phyloP scores from a whole-genome alignment of 2,888 invertebrate species.

The Melanophora roralis region DNA sequence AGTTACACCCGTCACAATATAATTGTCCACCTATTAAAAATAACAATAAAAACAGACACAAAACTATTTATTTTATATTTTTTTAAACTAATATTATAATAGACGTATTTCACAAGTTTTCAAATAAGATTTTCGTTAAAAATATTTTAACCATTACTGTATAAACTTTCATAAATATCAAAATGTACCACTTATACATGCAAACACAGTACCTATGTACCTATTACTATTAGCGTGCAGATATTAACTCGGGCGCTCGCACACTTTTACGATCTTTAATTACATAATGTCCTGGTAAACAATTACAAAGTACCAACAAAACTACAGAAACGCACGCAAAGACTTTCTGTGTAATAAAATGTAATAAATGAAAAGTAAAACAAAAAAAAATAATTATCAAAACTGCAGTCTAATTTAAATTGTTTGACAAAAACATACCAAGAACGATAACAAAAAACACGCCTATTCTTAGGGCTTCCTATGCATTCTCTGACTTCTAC shows the following conservation, averaged over 20 bases:
- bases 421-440: slow-evolving; percentile 11
- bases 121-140: not conserved
- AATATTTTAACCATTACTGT: not conserved
- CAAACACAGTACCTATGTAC: too few relatives aligned
- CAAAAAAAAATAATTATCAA: slow-evolving; percentile 36
- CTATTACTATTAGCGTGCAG: slow-evolving; percentile 25
- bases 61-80: too few relatives aligned
- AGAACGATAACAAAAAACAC: not conserved
- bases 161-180: not conserved
- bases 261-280: slow-evolving; percentile 60
- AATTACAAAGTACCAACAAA: slow-evolving; percentile 40
- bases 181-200: too few relatives aligned
- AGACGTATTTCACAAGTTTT: too few relatives aligned
- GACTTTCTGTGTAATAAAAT: slow-evolving; percentile 21
- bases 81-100: too few relatives aligned
- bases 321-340: not conserved
- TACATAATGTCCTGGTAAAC: slow-evolving; percentile 60
- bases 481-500: not conserved
- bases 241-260: slow-evolving; percentile 34
- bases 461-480: slow-evolving; percentile 23
- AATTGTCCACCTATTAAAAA: too few relatives aligned
- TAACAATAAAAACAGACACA: too few relatives aligned
- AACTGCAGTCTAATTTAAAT: slow-evolving; percentile 30
- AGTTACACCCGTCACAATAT: too few relatives aligned
- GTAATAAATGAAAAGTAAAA: slow-evolving; percentile 28